phyloP scores from a whole-genome alignment of 2,797 vertebrate genomes.

The Linurgus olivaceus region DNA sequence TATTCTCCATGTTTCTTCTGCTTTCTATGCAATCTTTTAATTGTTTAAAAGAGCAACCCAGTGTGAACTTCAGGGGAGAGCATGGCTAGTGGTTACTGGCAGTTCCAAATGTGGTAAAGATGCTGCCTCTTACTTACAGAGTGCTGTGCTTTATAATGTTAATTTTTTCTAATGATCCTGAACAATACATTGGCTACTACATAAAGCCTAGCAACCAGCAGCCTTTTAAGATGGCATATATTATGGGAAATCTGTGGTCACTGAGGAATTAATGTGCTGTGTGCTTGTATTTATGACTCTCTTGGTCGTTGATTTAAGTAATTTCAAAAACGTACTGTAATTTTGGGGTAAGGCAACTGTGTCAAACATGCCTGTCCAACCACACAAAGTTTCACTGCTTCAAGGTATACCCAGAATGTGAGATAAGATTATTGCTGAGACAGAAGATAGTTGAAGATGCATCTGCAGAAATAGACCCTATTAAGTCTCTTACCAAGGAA shows the following conservation, averaged over 20 bases:
- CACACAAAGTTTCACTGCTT: background rate
- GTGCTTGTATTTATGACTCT: background rate
- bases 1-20: background rate
- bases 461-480: background rate
- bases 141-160: background rate
- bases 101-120: background rate
- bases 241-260: background rate
- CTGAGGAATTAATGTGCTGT: background rate
- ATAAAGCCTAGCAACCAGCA: background rate
- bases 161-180: background rate
- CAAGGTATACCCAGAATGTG: rapidly evolving
- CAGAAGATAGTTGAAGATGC: background rate
- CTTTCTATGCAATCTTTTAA: background rate
- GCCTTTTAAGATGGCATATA: background rate
- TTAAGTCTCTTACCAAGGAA: background rate
- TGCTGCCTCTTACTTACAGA: background rate
- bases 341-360: background rate
- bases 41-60: background rate
- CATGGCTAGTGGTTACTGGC: background rate
- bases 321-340: background rate
- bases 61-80: background rate
- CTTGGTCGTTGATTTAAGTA: background rate
- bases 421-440: background rate
- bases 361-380: background rate
- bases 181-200: background rate